Base-by-base conservation (phyloP, 2,888 invertebrate genomes). In the Philaethria dido region DNA sequence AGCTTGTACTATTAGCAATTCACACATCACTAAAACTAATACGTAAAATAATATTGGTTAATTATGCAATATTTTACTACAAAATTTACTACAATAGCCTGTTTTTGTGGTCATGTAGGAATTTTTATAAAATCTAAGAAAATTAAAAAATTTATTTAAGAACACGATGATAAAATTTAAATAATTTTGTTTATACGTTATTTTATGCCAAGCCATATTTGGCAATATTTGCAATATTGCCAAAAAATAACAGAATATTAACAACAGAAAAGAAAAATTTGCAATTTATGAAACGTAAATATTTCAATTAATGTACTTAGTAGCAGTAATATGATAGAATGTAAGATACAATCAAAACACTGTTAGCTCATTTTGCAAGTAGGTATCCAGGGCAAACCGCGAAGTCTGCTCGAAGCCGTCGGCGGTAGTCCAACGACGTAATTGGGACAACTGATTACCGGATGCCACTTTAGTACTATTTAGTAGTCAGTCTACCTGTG, bases 1-100 rank as follows among this genome's bases (percentile, higher is more conserved):
- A 50, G 47, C 52, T 16, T 66, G 55, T 36, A 57, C 25, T 60
- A 33, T 9, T 48, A 59, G 42, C 57, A 25, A 65, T 68, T 68
- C 36, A 68, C 68, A 68, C 50, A 63, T 68, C 60, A 63, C 62
- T 39, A 39, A 59, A 65, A 60, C 29, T 44, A 29, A 29, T 18
- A 60, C 16, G 8, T 60, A 44, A 14, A 29, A 29, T 4, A 57
- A 42, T 55, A 57, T 57, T 22, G 22, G 42, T 16, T 57, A 22
- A 39, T 39, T 57, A 9, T 47, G 11, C 13, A 22, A 47, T 22
- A 13, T 39, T 39, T 6, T 33, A 33, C 8, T 39, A 39, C 13
- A 11, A 11, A 39, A 39, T 39, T 39, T 39, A 13, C 2, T 13
- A 13, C 11, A 39, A 39, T 39, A 39, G 39, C 8, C n/a, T 3